Conservation (phyloP, 2,888 invertebrate genomes). For the Drosophila diplacantha region DNA sequence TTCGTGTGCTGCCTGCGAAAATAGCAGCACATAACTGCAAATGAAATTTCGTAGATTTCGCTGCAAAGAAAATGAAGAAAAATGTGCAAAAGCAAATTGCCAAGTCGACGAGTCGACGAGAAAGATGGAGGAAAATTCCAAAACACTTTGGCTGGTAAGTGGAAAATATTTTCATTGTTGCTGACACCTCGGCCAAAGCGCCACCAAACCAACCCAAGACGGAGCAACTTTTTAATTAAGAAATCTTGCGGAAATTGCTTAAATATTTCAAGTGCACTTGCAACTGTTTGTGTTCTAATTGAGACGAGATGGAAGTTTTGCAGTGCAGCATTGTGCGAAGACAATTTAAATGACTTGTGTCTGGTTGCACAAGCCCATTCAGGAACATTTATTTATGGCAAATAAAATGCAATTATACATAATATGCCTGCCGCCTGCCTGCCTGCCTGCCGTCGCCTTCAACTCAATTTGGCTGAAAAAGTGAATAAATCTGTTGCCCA, state of each 20-base stretch:
- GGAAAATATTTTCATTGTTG: constrained; percentile 69
- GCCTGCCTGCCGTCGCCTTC: constrained; percentile 29
- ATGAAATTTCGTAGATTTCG: constrained; percentile 69
- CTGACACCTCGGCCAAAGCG: constrained; percentile 59
- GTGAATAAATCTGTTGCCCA: constrained; percentile 7
- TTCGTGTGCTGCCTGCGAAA: constrained; percentile 43
- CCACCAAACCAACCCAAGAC: constrained; percentile 17
- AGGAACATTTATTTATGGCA: constrained; percentile 57
- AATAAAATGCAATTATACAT: constrained; percentile 67
- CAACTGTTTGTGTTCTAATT: constrained; percentile 59
- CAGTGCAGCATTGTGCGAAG: constrained; percentile 2
- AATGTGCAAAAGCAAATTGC: constrained; percentile 68
- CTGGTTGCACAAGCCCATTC: constrained; percentile 1
- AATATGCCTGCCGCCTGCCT: constrained; percentile 44
- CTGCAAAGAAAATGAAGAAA: constrained; percentile 71
- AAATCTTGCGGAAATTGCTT: constrained; percentile 65
- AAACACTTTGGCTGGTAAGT: constrained; percentile 43
- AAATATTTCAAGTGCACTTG: constrained; percentile 63
- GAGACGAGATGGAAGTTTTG: constrained; percentile 41
- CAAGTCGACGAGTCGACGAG: constrained; percentile 27
- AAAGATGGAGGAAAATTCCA: constrained; percentile 19
- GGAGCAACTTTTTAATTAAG: constrained; percentile 67
- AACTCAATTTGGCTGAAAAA: constrained; percentile 27
- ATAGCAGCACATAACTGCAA: constrained; percentile 69
- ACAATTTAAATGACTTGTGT: constrained; percentile 15